Base-by-base conservation (phyloP, 1,140 invertebrate species). In the Cherax quadricarinatus region DNA sequence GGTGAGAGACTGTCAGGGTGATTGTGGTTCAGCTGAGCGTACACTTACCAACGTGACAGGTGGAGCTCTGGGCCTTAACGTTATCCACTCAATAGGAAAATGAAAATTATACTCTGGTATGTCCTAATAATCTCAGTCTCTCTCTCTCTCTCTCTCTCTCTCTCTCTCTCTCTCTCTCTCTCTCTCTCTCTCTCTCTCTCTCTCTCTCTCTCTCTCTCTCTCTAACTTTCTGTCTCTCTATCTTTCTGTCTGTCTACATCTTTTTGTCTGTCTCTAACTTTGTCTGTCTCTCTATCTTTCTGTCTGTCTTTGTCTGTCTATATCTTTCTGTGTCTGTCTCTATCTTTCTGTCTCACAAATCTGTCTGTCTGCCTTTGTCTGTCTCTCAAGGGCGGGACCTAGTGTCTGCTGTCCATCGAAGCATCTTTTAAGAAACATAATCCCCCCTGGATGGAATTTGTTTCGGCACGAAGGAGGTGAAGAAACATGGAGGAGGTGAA, bases 61-160 rank as follows among this genome's bases (percentile, higher is more conserved):
- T 90, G 88, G 81, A 90, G 49, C 81, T 24, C 49, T n/a, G 62
- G 51, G 24, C 70, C 88, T 90, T 84, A 70, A 85, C 80, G 60
- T 12, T 60, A 62, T 90, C 88, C 88, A 84, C 88, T 90, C 88
- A 81, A 60, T 84, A 60, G 88, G 88, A 90, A 90, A 90, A 90
- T 90, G 88, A 84, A 90, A 90, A 90, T 90, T 90, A 90, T 75
- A 90, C 88, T 75, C 62, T n/a, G 81, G 80, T 83, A 57, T 57
- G 88, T 84, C 70, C 62, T 53, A 57, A 24, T 84, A 60, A 75
- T 51, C 66, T 89, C 57, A 14, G 18, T 57, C 53, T 3, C 53
- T 57, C 49, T 83, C n/a, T 24, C 14, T 51, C 83, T 24, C 24
- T 30, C 24, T 24, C 10, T 84, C 82, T 62, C 53, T 57, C 30